Evolutionary conservation across 2,797 vertebrate species (phyloP).

Genomic region (Loriculus beryllinus): DNA sequence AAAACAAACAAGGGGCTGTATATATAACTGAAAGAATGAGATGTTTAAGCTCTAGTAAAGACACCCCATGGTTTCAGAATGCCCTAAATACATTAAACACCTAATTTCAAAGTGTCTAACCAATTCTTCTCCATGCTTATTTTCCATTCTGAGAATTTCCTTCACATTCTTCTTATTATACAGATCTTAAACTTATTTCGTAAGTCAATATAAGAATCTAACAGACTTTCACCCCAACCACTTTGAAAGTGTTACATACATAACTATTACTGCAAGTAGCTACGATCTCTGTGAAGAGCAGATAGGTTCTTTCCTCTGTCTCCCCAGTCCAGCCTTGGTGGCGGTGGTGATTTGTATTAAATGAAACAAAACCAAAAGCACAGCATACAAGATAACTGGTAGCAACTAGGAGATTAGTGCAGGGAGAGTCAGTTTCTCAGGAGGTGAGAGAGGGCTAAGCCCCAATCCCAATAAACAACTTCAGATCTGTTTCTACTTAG

Average conservation of each 20-base stretch:
- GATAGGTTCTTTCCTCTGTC: background rate
- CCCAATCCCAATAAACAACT: background rate
- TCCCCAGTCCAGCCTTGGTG: background rate
- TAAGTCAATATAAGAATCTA: background rate
- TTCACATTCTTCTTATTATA: background rate
- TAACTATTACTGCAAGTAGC: background rate
- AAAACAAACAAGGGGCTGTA: background rate
- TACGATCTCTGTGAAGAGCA: background rate
- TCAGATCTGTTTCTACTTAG: background rate
- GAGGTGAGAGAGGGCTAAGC: background rate
- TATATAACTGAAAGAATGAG: background rate
- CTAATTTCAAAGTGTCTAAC: background rate
- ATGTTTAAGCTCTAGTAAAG: background rate
- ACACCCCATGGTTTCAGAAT: background rate
- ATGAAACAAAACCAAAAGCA: no score
- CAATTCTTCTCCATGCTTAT: background rate
- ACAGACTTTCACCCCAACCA: background rate
- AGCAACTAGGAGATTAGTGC: background rate
- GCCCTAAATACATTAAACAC: background rate
- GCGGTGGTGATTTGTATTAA: background rate
- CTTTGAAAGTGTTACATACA: background rate
- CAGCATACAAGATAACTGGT: background rate
- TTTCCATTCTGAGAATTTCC: background rate
- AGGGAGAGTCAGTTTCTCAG: background rate
- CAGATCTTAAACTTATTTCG: background rate